Conservation (phyloP, 1,140 invertebrate genomes). For the Steinernema feltiae region DNA sequence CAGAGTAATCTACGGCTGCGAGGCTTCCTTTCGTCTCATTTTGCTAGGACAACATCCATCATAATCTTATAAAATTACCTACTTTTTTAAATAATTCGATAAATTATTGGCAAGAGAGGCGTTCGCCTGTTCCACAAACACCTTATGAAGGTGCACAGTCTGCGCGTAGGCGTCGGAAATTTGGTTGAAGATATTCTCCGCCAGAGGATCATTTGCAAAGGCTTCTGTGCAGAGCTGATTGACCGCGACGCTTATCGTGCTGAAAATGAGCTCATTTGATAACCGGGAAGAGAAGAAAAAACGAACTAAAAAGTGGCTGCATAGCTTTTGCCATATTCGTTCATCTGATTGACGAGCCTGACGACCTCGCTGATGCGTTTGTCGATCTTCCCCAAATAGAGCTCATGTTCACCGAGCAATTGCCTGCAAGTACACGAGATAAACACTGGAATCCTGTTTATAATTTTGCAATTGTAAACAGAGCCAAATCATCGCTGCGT, state of each 20-base stretch:
- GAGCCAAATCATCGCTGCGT: too few species aligned
- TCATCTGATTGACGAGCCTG: constrained; percentile 18
- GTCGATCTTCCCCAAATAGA: background rate
- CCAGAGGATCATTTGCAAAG: constrained; percentile 23
- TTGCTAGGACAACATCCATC: too few species aligned
- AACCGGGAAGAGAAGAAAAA: background rate
- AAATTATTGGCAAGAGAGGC: constrained; percentile 37
- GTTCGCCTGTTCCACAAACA: constrained; percentile 46
- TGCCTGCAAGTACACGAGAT: background rate
- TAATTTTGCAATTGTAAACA: too few species aligned
- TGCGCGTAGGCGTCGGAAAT: constrained; percentile 52
- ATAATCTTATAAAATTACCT: too few species aligned
- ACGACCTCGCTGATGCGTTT: constrained; percentile 5
- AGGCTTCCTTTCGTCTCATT: too few species aligned
- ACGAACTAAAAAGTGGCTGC: constrained; percentile 30
- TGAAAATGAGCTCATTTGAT: constrained; percentile 13
- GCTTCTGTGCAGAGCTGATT: constrained; percentile 33
- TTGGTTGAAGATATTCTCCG: constrained; percentile 12
- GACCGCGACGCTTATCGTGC: constrained; percentile 32
- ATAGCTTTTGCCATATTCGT: constrained; percentile 33
- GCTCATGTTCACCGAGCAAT: background rate
- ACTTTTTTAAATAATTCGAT: constrained; percentile 45
- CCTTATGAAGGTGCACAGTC: constrained; percentile 46
- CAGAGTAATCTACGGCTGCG: too few species aligned
- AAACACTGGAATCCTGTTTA: background rate